Percentiles rank a stretch among this genome's conserved stretches.
phyloP scores from a whole-genome alignment of 2,797 vertebrate genomes.

The Bucorvus abyssinicus region DNA sequence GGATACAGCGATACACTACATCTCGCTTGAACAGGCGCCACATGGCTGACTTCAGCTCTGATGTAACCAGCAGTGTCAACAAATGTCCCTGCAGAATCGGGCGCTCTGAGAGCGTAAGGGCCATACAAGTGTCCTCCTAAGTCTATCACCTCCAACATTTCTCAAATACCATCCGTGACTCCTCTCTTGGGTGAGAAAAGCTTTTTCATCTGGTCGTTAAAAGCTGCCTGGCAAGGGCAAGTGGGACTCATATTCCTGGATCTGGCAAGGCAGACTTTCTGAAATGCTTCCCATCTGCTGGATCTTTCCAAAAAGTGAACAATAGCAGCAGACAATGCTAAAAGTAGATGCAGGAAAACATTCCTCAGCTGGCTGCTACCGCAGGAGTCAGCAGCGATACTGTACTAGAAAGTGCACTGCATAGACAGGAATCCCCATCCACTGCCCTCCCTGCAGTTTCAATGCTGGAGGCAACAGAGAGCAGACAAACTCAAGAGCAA shows the following conservation, averaged over 20 bases:
- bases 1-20: background rate
- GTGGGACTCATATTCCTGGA: background rate
- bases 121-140: background rate
- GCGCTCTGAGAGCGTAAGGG: background rate
- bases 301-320: slow-evolving; percentile 24
- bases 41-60: slow-evolving; percentile 13
- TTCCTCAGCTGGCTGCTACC: background rate
- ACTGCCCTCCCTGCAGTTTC: rapidly evolving
- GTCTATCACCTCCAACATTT: background rate
- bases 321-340: slow-evolving; percentile 14
- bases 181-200: slow-evolving; percentile 28
- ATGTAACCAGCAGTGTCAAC: slow-evolving; percentile 29
- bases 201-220: slow-evolving; percentile 24
- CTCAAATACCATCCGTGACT: slow-evolving; percentile 30
- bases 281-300: slow-evolving; percentile 64
- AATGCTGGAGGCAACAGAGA: background rate
- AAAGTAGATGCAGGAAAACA: slow-evolving; percentile 36
- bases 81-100: background rate
- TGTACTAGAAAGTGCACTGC: slow-evolving; percentile 8
- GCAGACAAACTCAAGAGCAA: background rate
- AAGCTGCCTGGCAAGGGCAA: slow-evolving; percentile 46
- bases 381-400: slow-evolving; percentile 20
- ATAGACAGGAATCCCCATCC: background rate
- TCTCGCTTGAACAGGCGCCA: slow-evolving; percentile 7
- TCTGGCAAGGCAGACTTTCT: slow-evolving; percentile 45